Evolutionary conservation across 1,140 invertebrate genomes (phyloP).

Genomic region (Hetaerina americana): DNA sequence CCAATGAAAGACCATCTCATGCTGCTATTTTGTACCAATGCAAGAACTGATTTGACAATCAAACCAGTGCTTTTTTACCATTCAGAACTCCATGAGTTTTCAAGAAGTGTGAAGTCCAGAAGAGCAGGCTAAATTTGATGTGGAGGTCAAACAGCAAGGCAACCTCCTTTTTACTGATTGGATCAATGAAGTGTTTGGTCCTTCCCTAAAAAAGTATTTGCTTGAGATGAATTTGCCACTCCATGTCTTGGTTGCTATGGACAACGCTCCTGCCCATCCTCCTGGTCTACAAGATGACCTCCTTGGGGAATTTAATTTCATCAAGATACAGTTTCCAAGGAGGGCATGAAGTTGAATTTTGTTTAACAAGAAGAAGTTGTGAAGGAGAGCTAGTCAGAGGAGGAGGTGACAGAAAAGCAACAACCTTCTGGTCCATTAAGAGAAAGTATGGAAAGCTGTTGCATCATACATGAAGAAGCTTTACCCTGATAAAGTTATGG

Average conservation of each 20-base stretch:
- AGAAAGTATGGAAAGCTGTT: background rate
- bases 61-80: too few species aligned
- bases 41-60: too few species aligned
- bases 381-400: background rate
- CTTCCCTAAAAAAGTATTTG: background rate
- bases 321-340: background rate
- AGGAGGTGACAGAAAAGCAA: background rate
- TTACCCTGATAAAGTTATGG: background rate
- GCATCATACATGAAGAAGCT: background rate
- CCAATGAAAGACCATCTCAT: slow-evolving; percentile 2
- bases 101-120: too few species aligned
- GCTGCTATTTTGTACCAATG: background rate
- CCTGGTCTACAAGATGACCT: background rate
- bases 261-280: too few species aligned
- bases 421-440: background rate
- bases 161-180: slow-evolving; percentile 1
- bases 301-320: slow-evolving; percentile 1
- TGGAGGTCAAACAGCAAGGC: too few species aligned
- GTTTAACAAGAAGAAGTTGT: background rate
- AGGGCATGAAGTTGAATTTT: background rate
- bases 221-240: background rate
- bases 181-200: slow-evolving; percentile 1
- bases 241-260: background rate
- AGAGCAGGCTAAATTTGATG: too few species aligned
- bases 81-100: too few species aligned